These are phyloP conservation scores for Drosophila rufa DNA, from an alignment of 1,140 invertebrate species.

Conservation along the genomic window DNA sequence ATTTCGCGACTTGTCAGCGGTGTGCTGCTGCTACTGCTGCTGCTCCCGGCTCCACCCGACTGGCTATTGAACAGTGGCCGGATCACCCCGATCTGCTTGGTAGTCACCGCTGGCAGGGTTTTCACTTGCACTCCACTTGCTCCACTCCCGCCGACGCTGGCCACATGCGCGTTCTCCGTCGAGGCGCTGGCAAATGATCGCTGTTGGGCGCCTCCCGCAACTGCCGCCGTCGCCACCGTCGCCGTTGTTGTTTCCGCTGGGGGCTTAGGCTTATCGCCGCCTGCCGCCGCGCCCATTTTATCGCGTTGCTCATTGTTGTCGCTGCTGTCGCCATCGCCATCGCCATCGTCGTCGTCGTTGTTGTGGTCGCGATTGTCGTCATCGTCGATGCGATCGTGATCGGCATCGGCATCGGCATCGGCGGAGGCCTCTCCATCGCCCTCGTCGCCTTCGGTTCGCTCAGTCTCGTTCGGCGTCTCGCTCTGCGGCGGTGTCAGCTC, in stretches of 20 bases:
- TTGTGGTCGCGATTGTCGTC: conserved; percentile 17
- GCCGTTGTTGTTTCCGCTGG: conserved; percentile 33
- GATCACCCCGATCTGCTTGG: conserved; percentile 80
- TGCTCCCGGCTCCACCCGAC: conserved; percentile 27
- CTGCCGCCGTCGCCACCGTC: conserved; percentile 7
- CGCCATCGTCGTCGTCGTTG: conserved; percentile 21
- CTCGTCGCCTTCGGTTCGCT: conserved; percentile 29
- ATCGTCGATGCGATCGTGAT: conserved; percentile 24
- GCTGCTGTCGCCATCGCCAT: conserved; percentile 20
- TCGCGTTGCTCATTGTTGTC: conserved; percentile 58
- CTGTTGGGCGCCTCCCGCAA: conserved; percentile 51
- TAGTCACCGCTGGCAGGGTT: conserved; percentile 87
- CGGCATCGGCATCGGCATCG: conserved; percentile 8
- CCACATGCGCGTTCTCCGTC: conserved; percentile 74
- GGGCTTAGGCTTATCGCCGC: conserved; percentile 89
- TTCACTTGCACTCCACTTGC: conserved; percentile 75
- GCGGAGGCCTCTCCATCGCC: conserved; percentile 20
- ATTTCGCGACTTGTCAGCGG: conserved; percentile 88
- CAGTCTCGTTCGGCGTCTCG: conserved; percentile 46
- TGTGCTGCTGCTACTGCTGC: conserved; percentile 31
- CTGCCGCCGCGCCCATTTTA: conserved; percentile 80
- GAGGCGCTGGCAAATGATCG: conserved; percentile 70
- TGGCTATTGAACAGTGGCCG: conserved; percentile 63
- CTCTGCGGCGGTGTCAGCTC: conserved; percentile 25
- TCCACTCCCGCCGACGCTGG: conserved; percentile 57